phyloP scores from a whole-genome alignment of 2,797 vertebrate species.

The Erithacus rubecula region DNA sequence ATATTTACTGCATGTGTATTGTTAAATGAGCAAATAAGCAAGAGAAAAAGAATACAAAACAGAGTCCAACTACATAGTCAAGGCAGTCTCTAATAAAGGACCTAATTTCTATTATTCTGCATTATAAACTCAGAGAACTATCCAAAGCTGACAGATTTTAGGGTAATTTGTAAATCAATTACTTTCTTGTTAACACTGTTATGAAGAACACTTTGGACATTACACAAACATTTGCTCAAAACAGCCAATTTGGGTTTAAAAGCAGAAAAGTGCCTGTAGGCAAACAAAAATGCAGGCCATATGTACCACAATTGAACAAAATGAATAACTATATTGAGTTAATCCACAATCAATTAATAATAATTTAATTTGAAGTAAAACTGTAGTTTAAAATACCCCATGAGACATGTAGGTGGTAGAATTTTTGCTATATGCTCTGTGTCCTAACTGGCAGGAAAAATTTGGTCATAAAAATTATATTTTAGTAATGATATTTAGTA shows the following conservation, averaged over 20 bases:
- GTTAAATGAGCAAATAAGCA: background rate
- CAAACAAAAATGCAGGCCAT: background rate
- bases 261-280: background rate
- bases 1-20: background rate
- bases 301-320: background rate
- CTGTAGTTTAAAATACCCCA: background rate
- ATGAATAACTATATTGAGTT: background rate
- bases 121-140: background rate
- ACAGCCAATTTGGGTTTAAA: background rate
- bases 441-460: background rate
- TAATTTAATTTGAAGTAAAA: background rate
- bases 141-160: slow-evolving; percentile 16
- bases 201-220: background rate
- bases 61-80: background rate
- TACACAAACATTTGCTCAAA: background rate
- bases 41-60: background rate
- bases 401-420: background rate
- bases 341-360: background rate
- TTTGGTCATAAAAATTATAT: background rate
- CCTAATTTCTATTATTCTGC: background rate
- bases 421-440: background rate
- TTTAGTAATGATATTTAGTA: background rate
- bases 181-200: background rate
- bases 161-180: slow-evolving; percentile 17
- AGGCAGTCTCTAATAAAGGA: background rate